Base-by-base conservation (phyloP, 2,113 vertebrate species). In the Oreochromis aureus region DNA sequence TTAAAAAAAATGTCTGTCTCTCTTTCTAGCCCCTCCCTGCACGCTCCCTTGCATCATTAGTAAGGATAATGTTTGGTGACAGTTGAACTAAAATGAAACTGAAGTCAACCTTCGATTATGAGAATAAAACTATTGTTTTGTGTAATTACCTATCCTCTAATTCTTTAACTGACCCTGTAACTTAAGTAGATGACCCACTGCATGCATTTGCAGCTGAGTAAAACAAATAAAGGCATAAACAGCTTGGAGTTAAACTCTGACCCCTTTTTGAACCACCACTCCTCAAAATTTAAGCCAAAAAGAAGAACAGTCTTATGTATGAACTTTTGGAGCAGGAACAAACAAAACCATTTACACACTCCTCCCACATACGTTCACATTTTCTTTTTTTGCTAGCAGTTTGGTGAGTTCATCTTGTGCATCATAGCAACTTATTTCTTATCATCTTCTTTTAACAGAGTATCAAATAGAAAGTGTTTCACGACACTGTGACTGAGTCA, bases 121-220 rank as follows among this genome's bases (percentile, higher is more conserved):
- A 30, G 44, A 76, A 46, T 46, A 46, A 76, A 32, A 51, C 16
- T 12, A 5, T 19, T 78, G 16, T 51, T 51, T 78, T 78, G 10
- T 51, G 44, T 19, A 30, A 51, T 78, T 51, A 19, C 41, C 0
- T 0, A 27, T 27, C 15, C 24, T 19, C 10, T 1, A 76, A 48
- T 76, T 76, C 44, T 76, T 48, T 19, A 48, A 32, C 44, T 32
- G 44, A 78, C 16, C 15, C 0, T 76, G 24, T 19, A 78, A 51
- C 27, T 78, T 12, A 12, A 51, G 71, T 12, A 51, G 27, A 6
- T 0, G 27, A 51, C 44, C 44, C 0, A 51, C 24, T 32, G 0
- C 32, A 44, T 30, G 71, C 71, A 76, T 11, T 76, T 76, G 27
- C 44, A 12, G 27, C 71, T 51, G 4, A 12, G 10, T 19, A 30